phyloP scores from a whole-genome alignment of 2,888 invertebrate genomes.

The Melanargia galathea region DNA sequence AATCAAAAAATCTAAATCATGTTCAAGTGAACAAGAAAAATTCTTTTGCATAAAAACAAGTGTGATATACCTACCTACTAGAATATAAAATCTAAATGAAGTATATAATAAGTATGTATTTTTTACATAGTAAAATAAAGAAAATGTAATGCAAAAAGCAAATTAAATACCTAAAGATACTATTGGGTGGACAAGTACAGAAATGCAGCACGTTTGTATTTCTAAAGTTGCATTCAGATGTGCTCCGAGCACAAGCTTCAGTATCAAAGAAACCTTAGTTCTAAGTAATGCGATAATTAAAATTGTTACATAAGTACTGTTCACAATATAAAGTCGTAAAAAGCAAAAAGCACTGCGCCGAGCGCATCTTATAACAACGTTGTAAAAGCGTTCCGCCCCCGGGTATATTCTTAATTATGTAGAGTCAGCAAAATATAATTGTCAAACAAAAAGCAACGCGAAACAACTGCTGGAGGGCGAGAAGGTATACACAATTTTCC shows the following conservation, averaged over 20 bases:
- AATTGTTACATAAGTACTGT: not conserved
- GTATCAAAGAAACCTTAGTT: not conserved
- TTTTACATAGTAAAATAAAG: too few relatives aligned
- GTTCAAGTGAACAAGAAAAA: too few relatives aligned
- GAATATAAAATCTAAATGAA: too few relatives aligned
- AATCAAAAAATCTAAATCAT: too few relatives aligned
- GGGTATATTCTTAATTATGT: constrained; percentile 41
- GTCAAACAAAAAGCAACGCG: constrained; percentile 21
- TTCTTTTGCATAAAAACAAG: too few relatives aligned
- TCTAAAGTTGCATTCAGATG: not conserved
- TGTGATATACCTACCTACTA: too few relatives aligned
- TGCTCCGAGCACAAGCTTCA: not conserved
- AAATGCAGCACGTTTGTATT: too few relatives aligned
- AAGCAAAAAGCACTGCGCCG: constrained; percentile 20
- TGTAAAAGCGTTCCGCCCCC: constrained; percentile 36
- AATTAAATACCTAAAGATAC: too few relatives aligned
- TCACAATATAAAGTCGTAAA: constrained; percentile 16
- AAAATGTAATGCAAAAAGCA: too few relatives aligned
- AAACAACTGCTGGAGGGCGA: not conserved
- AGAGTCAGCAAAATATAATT: constrained; percentile 43
- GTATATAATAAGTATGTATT: too few relatives aligned
- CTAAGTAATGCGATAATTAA: constrained; percentile 3
- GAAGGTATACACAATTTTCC: not conserved
- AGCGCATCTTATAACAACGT: constrained; percentile 33
- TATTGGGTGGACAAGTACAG: too few relatives aligned